Percentiles rank a stretch among this genome's conserved stretches.
Evolutionary conservation across 53 echinoderm and acorn worm species (phyloP).

Genomic region (Arbacia lixula): DNA sequence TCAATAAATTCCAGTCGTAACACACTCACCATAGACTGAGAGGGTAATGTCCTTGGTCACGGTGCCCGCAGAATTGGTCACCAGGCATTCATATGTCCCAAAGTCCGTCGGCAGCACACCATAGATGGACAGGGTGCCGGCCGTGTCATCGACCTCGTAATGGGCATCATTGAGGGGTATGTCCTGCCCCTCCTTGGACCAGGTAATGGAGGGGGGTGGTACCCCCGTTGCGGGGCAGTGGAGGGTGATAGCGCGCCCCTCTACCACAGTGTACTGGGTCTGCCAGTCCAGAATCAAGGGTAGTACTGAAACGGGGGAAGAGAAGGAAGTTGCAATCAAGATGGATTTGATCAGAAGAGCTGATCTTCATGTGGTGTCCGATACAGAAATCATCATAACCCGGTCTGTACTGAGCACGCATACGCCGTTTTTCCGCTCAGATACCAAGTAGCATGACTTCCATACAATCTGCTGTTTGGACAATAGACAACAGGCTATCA

Average conservation of each 20-base stretch:
- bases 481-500: no score
- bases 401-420: no score
- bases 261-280: constrained; percentile 63
- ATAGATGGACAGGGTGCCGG: constrained; percentile 66
- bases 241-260: constrained; percentile 64
- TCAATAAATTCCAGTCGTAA: no score
- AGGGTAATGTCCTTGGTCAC: constrained; percentile 68
- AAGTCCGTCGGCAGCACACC: constrained; percentile 56
- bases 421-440: no score
- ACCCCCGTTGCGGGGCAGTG: constrained; percentile 79
- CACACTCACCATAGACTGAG: constrained; percentile 66
- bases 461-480: no score
- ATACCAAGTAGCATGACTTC: no score
- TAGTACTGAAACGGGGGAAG: constrained; percentile 52
- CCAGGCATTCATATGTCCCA: constrained; percentile 70
- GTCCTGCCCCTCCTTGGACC: constrained; percentile 80
- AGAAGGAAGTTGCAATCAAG: no score
- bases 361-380: no score
- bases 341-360: no score
- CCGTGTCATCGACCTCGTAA: constrained; percentile 68
- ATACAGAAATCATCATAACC: no score
- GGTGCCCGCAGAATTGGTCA: constrained; percentile 66
- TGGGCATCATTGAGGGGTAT: constrained; percentile 78
- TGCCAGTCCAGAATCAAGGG: constrained; percentile 70
- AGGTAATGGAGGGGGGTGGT: constrained; percentile 79